These are phyloP conservation scores for Ptychoptera albimana DNA, from an alignment of 2,888 invertebrate species.

Conservation along the genomic window DNA sequence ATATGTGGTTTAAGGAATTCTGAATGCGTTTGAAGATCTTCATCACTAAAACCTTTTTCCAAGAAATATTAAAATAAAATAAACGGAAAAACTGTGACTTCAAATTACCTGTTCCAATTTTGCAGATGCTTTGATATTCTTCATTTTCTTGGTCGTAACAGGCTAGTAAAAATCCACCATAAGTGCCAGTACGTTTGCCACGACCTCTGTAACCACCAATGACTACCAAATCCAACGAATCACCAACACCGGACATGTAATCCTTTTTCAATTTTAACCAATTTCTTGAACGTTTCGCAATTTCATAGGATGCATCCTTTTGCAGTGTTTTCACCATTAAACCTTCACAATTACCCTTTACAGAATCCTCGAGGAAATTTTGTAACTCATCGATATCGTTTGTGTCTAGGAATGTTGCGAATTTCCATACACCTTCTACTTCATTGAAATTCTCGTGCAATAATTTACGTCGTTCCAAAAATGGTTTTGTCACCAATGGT, in stretches of 20 bases:
- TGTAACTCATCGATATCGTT: slow-evolving; percentile 80
- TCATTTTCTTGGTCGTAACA: slow-evolving; percentile 83
- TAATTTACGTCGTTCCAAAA: slow-evolving; percentile 54
- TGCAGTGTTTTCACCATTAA: slow-evolving; percentile 94
- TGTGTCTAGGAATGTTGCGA: slow-evolving; percentile 73
- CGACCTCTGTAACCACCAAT: slow-evolving; percentile 88
- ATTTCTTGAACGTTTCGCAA: slow-evolving; percentile 84
- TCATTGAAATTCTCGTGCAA: slow-evolving; percentile 55
- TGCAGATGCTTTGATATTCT: slow-evolving; percentile 84
- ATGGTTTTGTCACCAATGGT: slow-evolving; percentile 63
- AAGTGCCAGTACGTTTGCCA: slow-evolving; percentile 83
- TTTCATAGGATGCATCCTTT: slow-evolving; percentile 83
- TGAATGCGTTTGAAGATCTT: slow-evolving; percentile 62
- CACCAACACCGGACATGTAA: slow-evolving; percentile 91
- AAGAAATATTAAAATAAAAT: slow-evolving; percentile 34
- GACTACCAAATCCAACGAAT: slow-evolving; percentile 89
- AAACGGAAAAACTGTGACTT: not conserved
- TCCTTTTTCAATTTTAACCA: slow-evolving; percentile 97
- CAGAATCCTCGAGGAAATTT: slow-evolving; percentile 83
- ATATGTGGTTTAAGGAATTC: slow-evolving; percentile 58
- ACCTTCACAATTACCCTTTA: slow-evolving; percentile 96
- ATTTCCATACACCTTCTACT: slow-evolving; percentile 67
- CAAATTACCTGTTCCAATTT: slow-evolving; percentile 45
- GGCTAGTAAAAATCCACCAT: slow-evolving; percentile 90
- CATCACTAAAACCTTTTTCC: slow-evolving; percentile 90